phyloP scores from a whole-genome alignment of 1,140 invertebrate genomes.

The Physella acuta region DNA sequence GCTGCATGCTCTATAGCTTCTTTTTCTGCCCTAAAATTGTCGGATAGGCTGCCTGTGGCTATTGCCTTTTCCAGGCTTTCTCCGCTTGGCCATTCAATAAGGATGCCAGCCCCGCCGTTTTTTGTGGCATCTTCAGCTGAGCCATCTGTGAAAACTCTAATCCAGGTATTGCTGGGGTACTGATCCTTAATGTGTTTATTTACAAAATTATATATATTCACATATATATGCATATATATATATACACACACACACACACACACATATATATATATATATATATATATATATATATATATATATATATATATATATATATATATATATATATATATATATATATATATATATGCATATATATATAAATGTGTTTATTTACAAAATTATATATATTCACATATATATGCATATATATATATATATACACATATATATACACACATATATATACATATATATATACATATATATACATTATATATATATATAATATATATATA shows the following conservation, averaged over 20 bases:
- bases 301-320: not conserved
- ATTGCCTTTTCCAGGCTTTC: too few relatives aligned
- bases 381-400: not conserved
- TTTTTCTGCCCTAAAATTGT: not conserved
- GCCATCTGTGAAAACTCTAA: not conserved
- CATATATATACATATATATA: not conserved
- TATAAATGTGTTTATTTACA: too few relatives aligned
- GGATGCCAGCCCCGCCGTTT: too few relatives aligned
- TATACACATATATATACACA: not conserved
- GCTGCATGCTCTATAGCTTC: not conserved
- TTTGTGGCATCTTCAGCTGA: not conserved
- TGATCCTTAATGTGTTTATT: not conserved
- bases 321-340: not conserved
- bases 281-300: not conserved
- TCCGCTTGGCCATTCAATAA: too few relatives aligned
- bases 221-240: not conserved
- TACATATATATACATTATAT: not conserved
- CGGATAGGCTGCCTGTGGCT: too few relatives aligned
- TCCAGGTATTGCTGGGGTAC: not conserved
- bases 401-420: not conserved
- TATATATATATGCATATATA: not conserved
- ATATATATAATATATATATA: not conserved
- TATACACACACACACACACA: too few relatives aligned
- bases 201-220: not conserved
- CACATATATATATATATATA: not conserved